These are phyloP conservation scores for Barbus barbus DNA, from an alignment of 2,113 vertebrate genomes.

Conservation along the genomic window DNA sequence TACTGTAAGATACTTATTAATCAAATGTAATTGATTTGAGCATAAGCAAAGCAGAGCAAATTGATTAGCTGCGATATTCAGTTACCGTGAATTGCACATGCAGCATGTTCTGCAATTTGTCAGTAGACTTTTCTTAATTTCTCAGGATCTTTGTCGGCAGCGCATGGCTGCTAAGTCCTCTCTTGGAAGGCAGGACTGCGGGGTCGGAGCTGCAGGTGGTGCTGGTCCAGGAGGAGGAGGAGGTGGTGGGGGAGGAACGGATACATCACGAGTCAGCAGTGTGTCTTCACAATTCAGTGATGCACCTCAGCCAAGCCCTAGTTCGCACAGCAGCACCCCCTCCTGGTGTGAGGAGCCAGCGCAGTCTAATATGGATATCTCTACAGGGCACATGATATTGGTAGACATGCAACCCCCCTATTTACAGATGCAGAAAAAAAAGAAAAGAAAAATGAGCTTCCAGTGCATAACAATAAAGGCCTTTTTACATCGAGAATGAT, in stretches of 20 bases:
- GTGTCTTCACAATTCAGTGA: slow-evolving; percentile 98
- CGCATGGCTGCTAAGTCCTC: slow-evolving; percentile 95
- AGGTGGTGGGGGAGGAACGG: slow-evolving; percentile 62
- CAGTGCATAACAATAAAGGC: background rate
- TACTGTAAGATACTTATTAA: background rate
- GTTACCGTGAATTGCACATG: background rate
- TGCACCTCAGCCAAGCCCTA: slow-evolving; percentile 90
- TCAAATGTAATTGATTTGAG: background rate
- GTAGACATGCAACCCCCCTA: slow-evolving; percentile 68
- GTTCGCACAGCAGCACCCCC: slow-evolving; percentile 95
- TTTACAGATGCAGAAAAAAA: background rate
- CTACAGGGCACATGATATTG: slow-evolving; percentile 98
- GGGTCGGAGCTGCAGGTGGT: slow-evolving; percentile 58
- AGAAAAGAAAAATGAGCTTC: background rate
- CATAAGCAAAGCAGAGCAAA: background rate
- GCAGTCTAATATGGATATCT: slow-evolving; percentile 99
- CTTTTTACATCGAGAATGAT: background rate
- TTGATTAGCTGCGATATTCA: background rate
- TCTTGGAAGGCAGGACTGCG: slow-evolving; percentile 81
- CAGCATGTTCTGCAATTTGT: background rate
- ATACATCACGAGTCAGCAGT: slow-evolving; percentile 92
- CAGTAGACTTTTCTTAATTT: background rate
- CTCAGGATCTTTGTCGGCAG: slow-evolving; percentile 95
- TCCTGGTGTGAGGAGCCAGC: slow-evolving; percentile 98
- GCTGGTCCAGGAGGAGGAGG: slow-evolving; percentile 53